Evolutionary conservation across 2,113 vertebrate species (phyloP).

Genomic region (Odontesthes bonariensis): DNA sequence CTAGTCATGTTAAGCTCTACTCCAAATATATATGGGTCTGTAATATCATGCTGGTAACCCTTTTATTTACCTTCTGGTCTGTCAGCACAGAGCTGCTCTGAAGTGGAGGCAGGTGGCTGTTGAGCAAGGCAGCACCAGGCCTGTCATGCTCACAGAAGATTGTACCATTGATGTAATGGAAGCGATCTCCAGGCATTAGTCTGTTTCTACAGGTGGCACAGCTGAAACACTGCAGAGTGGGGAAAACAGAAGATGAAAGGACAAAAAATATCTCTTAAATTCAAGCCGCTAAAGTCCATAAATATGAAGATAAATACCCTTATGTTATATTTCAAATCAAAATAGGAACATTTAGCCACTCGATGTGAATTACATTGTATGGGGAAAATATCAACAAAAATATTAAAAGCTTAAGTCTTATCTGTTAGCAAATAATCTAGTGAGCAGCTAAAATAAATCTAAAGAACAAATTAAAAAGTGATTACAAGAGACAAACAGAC

Average conservation of each 20-base stretch:
- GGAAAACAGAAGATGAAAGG: neutral
- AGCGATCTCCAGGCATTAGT: constrained; percentile 85
- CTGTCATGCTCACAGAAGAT: constrained; percentile 88
- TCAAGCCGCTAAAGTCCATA: too few species aligned
- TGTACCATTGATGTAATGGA: constrained; percentile 86
- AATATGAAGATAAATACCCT: too few species aligned
- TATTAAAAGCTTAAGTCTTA: too few species aligned
- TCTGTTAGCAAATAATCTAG: too few species aligned
- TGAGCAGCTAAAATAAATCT: too few species aligned
- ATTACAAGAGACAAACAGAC: too few species aligned
- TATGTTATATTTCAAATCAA: too few species aligned
- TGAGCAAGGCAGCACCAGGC: constrained; percentile 77
- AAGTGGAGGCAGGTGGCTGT: constrained; percentile 80
- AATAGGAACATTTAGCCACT: too few species aligned
- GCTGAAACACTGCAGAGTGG: constrained; percentile 83
- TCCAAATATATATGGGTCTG: neutral
- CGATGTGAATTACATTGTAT: too few species aligned
- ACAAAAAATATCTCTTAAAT: too few species aligned
- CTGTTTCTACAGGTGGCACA: constrained; percentile 87
- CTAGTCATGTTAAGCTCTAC: neutral
- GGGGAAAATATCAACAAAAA: too few species aligned
- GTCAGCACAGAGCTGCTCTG: constrained; percentile 82
- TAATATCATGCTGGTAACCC: neutral
- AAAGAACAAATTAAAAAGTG: too few species aligned
- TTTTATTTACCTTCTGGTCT: constrained; percentile 84